phyloP scores from a whole-genome alignment of 35 echinoderm and acorn worm genomes.

The Ophioderma brevispina region DNA sequence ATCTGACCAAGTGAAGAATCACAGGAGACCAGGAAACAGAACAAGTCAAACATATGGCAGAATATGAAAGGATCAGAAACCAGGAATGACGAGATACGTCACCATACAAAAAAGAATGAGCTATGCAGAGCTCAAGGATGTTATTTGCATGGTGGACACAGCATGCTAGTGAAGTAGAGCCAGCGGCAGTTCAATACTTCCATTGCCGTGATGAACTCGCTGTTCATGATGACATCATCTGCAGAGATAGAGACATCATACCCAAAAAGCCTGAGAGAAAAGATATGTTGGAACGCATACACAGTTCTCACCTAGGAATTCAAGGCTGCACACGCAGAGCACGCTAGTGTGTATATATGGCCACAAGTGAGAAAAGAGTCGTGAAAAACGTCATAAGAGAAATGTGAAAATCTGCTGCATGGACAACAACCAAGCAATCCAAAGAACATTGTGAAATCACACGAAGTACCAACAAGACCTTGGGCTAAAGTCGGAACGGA shows the following conservation, averaged over 20 bases:
- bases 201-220: constrained; percentile 59
- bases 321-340: constrained; percentile 52
- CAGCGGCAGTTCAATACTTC: constrained; percentile 16
- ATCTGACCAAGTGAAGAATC: background rate
- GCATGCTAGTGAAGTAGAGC: constrained; percentile 7
- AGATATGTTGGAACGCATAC: constrained; percentile 57
- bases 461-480: constrained; percentile 26
- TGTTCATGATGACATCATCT: constrained; percentile 58
- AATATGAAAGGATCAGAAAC: too few relatives aligned
- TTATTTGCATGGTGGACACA: constrained; percentile 26
- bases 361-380: constrained; percentile 40
- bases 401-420: too few relatives aligned
- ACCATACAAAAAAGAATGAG: too few relatives aligned
- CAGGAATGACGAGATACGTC: constrained; percentile 4
- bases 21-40: background rate
- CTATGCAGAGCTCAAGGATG: constrained; percentile 18
- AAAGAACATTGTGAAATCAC: constrained; percentile 49
- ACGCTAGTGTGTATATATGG: constrained; percentile 75
- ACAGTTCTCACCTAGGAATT: constrained; percentile 68
- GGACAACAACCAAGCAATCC: too few relatives aligned
- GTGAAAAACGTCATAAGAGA: too few relatives aligned
- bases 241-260: constrained; percentile 56
- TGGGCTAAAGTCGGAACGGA: constrained; percentile 53
- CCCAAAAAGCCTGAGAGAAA: constrained; percentile 25
- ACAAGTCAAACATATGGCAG: background rate